Evolutionary conservation across 2,797 vertebrate genomes (phyloP).

Genomic region (Onychomys torridus): DNA sequence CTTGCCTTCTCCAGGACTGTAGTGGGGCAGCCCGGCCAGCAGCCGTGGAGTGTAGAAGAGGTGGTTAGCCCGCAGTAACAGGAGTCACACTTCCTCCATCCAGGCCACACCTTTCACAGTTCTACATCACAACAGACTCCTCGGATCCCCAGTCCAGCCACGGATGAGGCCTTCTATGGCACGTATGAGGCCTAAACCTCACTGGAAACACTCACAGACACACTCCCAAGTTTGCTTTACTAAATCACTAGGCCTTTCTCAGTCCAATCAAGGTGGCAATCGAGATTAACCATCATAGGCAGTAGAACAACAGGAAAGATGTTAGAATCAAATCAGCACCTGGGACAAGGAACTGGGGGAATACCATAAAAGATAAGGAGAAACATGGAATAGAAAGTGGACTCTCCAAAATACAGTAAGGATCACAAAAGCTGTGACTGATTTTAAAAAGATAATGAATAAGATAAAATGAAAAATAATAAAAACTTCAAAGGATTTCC

Average conservation of each 20-base stretch:
- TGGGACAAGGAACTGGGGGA: neutral
- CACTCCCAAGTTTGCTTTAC: neutral
- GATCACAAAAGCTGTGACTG: neutral
- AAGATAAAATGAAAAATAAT: constrained; percentile 10
- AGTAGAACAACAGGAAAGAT: neutral
- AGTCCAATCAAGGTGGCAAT: neutral
- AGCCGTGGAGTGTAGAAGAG: too few relatives aligned
- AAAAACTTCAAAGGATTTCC: neutral
- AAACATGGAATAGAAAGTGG: neutral
- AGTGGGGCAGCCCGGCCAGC: neutral
- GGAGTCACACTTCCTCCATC: neutral
- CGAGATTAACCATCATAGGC: neutral
- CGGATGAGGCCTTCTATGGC: neutral
- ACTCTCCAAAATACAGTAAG: neutral
- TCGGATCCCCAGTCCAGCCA: neutral
- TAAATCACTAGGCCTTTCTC: neutral
- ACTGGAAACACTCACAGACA: neutral
- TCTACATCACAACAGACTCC: neutral
- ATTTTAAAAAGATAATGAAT: neutral
- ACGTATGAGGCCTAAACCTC: neutral
- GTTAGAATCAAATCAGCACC: constrained; percentile 1
- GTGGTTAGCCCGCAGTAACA: neutral
- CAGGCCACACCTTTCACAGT: neutral
- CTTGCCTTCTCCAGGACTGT: neutral
- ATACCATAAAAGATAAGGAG: neutral